Base-by-base conservation (phyloP, 1,140 invertebrate genomes). In the Drosophila pseudoananassae region DNA sequence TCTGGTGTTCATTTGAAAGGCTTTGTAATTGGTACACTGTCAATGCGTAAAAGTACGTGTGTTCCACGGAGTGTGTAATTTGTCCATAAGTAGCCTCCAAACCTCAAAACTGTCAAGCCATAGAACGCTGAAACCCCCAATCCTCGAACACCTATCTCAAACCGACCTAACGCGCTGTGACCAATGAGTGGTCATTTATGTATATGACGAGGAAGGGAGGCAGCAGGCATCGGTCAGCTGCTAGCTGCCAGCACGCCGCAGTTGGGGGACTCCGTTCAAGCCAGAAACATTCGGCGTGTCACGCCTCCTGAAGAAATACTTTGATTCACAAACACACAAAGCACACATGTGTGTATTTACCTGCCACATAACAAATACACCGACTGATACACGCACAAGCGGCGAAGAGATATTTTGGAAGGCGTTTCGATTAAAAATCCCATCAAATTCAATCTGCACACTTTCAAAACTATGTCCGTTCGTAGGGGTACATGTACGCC, bases 81-180 rank as follows among this genome's bases (percentile, higher is more conserved):
- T 77, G 79, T 43, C 59, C 79, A 65, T 83, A 83, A 83, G 79
- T 83, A 79, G 79, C 79, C 76, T 71, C 75, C 75, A 63, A 69
- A 33, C 31, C 31, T n/a, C 75, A 63, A 9, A 8, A 8, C 2
- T 9, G 2, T 3, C 33, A 36, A n/a, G 3, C 33, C 33, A 12
- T 36, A 4, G 6, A 27, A 27, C 25, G 25, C 25, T 27, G 6
- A 27, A 27, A 7, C 25, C 10, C 1, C 33, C 12, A 12, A 10
- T 3, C 4, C 10, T n/a, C 33, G 10, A 36, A 31, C 9, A 10
- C 31, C 31, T 78, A 70, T 70, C 52, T 71, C 71, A 71, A 56
- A 69, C 70, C 64, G 63, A 57, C 29, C 70, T 80, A 36, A 71
- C 58, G 65, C 71, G 60, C 54, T 51, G 71, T 72, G 71, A 76